These are phyloP conservation scores for Platygyra sinensis DNA, from an alignment of 64 coral and sea anemone genomes.

Conservation along the genomic window DNA sequence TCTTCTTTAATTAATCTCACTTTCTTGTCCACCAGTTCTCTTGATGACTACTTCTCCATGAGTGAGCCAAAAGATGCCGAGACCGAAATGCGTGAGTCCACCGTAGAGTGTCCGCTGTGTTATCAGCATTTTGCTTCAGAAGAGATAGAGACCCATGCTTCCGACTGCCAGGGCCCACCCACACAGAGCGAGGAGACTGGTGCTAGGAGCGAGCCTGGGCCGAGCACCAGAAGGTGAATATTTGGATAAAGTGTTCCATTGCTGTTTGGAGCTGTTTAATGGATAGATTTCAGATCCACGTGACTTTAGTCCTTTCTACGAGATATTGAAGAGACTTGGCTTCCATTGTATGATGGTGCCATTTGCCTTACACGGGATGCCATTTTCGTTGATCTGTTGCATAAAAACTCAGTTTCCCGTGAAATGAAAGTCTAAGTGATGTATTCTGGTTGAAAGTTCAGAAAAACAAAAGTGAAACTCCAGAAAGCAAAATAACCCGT, in stretches of 20 bases:
- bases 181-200: not conserved
- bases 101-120: slow-evolving; percentile 15
- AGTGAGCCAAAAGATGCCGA: not conserved
- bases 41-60: too few species aligned
- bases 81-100: not conserved
- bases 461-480: too few species aligned
- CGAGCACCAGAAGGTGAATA: slow-evolving; percentile 21
- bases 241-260: not conserved
- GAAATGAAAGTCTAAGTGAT: too few species aligned
- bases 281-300: too few species aligned
- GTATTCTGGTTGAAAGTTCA: too few species aligned
- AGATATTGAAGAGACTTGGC: too few species aligned
- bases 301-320: too few species aligned
- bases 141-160: slow-evolving; percentile 24
- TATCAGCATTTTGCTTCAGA: not conserved
- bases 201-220: not conserved
- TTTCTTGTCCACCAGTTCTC: not conserved
- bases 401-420: too few species aligned
- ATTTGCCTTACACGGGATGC: too few species aligned
- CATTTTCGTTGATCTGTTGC: too few species aligned
- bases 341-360: too few species aligned
- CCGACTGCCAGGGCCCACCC: slow-evolving; percentile 30
- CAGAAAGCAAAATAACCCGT: too few species aligned
- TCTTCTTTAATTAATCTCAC: not conserved
- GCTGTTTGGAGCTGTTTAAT: not conserved